Evolutionary conservation across 2,113 vertebrate genomes (phyloP).

Genomic region (Cephalopholis sonnerati): DNA sequence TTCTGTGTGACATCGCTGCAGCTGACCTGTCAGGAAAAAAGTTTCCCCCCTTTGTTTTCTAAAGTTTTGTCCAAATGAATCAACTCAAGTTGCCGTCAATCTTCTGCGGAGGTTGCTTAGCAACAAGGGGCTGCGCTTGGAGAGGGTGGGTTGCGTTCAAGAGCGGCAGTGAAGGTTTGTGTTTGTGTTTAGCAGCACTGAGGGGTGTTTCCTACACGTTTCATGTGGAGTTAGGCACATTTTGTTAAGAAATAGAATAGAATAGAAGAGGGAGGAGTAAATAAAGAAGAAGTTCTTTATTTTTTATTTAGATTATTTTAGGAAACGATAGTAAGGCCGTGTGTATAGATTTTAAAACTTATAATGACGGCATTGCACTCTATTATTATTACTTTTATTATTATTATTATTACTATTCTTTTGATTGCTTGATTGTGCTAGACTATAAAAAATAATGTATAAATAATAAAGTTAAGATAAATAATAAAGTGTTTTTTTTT

Average conservation of each 20-base stretch:
- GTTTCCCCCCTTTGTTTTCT: conserved; percentile 5
- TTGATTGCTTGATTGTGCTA: too few species aligned
- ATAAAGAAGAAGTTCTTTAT: accelerated
- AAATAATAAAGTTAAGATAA: too few species aligned
- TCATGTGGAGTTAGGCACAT: neutral
- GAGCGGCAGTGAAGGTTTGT: conserved; percentile 27
- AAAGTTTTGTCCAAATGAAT: conserved; percentile 50
- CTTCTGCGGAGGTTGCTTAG: conserved; percentile 71
- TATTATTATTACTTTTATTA: too few species aligned
- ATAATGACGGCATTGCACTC: too few species aligned
- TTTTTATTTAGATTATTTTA: neutral
- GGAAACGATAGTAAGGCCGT: neutral
- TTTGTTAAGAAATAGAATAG: neutral
- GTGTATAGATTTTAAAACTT: neutral
- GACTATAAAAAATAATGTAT: too few species aligned
- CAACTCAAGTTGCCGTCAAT: conserved; percentile 69
- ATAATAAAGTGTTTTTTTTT: too few species aligned
- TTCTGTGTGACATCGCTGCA: neutral
- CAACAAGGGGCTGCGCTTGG: conserved; percentile 67
- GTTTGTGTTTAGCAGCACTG: neutral
- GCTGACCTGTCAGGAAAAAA: neutral
- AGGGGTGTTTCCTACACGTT: neutral
- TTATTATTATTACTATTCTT: too few species aligned
- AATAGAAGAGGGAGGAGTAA: neutral
- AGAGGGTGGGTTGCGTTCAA: conserved; percentile 66